Percentiles rank a stretch among this genome's conserved stretches.
phyloP scores from a whole-genome alignment of 2,113 vertebrate genomes.

The Thamnophis sirtalis region DNA sequence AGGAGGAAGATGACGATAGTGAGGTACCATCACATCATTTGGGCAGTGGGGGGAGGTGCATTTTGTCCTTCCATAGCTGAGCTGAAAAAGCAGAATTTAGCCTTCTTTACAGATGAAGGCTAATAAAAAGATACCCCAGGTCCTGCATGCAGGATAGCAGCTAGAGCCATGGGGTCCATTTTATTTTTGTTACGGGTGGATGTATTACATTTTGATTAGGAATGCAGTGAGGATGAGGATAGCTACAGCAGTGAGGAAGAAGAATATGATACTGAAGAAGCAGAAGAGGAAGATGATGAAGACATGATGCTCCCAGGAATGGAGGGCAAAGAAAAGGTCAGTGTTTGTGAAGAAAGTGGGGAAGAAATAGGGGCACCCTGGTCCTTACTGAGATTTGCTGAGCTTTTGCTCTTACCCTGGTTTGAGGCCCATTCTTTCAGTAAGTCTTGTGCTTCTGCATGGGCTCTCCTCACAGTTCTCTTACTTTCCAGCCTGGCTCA shows the following conservation, averaged over 20 bases:
- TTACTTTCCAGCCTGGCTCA: slow-evolving; percentile 82
- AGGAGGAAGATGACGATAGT: slow-evolving; percentile 71
- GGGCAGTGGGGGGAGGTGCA: slow-evolving; percentile 34
- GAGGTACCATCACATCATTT: slow-evolving; percentile 48
- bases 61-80: neutral
- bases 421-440: too few species aligned
- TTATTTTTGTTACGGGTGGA: neutral
- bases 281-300: slow-evolving; percentile 81
- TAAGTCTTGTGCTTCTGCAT: neutral
- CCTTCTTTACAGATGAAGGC: neutral
- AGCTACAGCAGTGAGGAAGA: slow-evolving; percentile 80
- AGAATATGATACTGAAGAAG: slow-evolving; percentile 75
- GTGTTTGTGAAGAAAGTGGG: neutral
- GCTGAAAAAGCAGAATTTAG: neutral
- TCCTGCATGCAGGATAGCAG: neutral
- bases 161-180: neutral
- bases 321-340: slow-evolving; percentile 97
- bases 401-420: neutral
- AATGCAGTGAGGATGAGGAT: slow-evolving; percentile 86
- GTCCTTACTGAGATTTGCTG: neutral
- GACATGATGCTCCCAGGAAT: slow-evolving; percentile 96
- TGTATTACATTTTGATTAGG: slow-evolving; percentile 65
- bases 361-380: neutral
- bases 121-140: neutral
- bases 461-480: neutral